Conservation (phyloP, 1,140 invertebrate genomes). For the Eurosta solidaginis region DNA sequence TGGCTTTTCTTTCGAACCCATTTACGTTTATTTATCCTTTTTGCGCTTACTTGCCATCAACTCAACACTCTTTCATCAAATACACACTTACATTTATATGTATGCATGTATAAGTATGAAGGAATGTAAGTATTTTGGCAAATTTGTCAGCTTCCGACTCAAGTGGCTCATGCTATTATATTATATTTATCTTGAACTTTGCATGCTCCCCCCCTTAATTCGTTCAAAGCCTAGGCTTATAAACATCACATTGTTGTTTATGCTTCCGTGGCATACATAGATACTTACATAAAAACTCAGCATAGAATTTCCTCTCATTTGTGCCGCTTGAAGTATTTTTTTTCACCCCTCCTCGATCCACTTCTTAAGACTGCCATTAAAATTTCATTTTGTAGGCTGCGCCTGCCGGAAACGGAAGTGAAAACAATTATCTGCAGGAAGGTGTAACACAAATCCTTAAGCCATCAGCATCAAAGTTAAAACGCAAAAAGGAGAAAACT, state of each 20-base stretch:
- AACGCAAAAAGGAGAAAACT: too few relatives aligned
- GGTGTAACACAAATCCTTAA: neutral
- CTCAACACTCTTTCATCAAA: neutral
- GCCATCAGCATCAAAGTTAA: neutral
- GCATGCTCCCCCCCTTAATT: neutral
- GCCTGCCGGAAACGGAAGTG: neutral
- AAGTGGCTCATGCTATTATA: slow-evolving; percentile 21
- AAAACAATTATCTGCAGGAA: slow-evolving; percentile 28
- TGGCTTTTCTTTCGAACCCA: neutral
- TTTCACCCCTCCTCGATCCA: neutral
- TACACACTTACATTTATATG: too few relatives aligned
- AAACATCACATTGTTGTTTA: neutral
- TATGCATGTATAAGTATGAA: too few relatives aligned
- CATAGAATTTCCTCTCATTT: too few relatives aligned
- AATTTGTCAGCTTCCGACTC: slow-evolving; percentile 10
- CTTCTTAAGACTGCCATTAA: slow-evolving; percentile 9
- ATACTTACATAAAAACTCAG: too few relatives aligned
- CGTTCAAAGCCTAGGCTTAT: neutral
- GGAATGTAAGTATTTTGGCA: neutral
- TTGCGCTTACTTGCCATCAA: neutral
- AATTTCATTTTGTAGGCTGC: slow-evolving; percentile 1
- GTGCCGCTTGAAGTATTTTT: neutral
- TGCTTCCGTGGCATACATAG: neutral
- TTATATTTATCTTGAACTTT: neutral
- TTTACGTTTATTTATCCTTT: too few relatives aligned